phyloP scores from a whole-genome alignment of 2,113 vertebrate species.

The Mystacornis crossleyi region DNA sequence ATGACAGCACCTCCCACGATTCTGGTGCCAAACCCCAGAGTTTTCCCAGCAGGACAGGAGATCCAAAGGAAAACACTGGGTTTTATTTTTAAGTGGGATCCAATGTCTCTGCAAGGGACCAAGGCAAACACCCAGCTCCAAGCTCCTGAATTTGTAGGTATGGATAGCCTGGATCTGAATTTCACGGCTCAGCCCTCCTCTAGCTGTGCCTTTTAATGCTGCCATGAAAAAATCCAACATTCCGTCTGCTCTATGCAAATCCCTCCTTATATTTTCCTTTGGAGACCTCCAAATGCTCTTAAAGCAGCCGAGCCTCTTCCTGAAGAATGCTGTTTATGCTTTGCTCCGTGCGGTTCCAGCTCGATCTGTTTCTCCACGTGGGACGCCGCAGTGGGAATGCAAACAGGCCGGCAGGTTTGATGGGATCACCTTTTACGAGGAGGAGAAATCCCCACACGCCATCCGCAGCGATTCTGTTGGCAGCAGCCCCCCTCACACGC shows the following conservation, averaged over 20 bases:
- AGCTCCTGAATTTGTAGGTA: neutral
- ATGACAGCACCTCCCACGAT: fast-evolving
- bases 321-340: constrained; percentile 18
- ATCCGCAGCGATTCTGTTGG: neutral
- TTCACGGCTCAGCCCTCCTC: neutral
- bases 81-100: neutral
- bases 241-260: constrained; percentile 11
- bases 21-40: neutral
- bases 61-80: neutral
- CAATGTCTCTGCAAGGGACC: neutral
- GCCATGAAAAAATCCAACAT: constrained; percentile 17
- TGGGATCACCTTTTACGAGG: neutral
- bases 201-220: neutral
- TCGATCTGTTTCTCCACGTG: neutral
- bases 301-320: constrained; percentile 11
- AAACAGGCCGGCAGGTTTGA: constrained; percentile 10
- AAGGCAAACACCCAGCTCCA: neutral
- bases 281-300: constrained; percentile 8
- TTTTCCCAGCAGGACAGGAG: neutral
- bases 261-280: constrained; percentile 8
- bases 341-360: neutral
- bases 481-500: neutral
- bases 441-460: neutral
- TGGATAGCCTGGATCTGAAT: neutral
- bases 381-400: neutral